Base-by-base conservation (phyloP, 2,113 vertebrate species). In the Penelope pileata region DNA sequence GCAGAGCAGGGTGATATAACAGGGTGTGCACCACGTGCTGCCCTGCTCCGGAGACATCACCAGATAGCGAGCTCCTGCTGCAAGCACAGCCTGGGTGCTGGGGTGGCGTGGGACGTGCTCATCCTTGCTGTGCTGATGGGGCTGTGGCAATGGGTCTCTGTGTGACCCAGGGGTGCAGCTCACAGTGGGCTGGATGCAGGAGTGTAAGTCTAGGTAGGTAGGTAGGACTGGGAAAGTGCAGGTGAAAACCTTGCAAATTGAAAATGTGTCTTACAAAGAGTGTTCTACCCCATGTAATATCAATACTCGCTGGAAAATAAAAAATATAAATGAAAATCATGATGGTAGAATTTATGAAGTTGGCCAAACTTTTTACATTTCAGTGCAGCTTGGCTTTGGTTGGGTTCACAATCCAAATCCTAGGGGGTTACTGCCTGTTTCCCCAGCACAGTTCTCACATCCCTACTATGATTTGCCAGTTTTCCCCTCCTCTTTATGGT, bases 181-280 rank as follows among this genome's bases (percentile, higher is more conserved):
- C 38, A 10, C 9, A 0, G 30, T 5, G 19, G 18, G 12, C 9
- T 0, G 7, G 27, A 15, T 0, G 0, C 45, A 63, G 40, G 54
- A n/a, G 29, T 38, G 45, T 51, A 26, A 4, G 26, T 19, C 0
- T 7, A n/a, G n/a, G n/a, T n/a, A n/a, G 51, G 16, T 50, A 45
- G 50, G 7, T 0, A 1, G 34, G 27, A 38, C 47, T 47, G 84
- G 54, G 87, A 67, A 77, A 14, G 7, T 22, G 34, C 42, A 88
- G 64, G 27, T 83, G 68, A 40, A 72, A 93, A 48, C 24, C 53
- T 64, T 5, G 1, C 64, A 40, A 32, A 40, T 40, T 23, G 53
- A 90, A n/a, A 78, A 75, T 60, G 36, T 77, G 47, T n/a, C 68
- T 43, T 72, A 40, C 54, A 77, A 90, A 5, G 4, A 17, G 54